Conservation (phyloP, 2,797 vertebrate species). For the Danionella dracula region DNA sequence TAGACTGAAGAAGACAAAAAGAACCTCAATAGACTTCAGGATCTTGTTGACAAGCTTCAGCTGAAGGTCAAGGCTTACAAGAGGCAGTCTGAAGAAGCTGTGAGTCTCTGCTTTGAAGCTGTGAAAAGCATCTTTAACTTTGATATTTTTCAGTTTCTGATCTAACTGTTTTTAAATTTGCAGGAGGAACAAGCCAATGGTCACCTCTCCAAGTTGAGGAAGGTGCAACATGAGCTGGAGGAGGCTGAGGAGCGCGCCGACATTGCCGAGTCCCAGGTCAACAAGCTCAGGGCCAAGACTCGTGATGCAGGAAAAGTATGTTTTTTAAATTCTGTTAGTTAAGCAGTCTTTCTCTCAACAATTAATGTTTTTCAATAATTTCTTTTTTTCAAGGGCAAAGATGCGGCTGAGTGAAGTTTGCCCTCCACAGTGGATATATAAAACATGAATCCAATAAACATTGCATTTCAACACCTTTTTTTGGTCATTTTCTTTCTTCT, state of each 20-base stretch:
- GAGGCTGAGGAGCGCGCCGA: slow-evolving; percentile 84
- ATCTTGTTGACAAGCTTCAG: slow-evolving; percentile 87
- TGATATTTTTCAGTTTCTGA: background rate
- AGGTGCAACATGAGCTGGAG: slow-evolving; percentile 85
- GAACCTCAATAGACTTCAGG: slow-evolving; percentile 80
- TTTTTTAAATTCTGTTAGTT: too few relatives aligned
- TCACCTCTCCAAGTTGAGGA: slow-evolving; percentile 81
- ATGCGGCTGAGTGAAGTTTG: background rate
- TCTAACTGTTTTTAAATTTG: too few relatives aligned
- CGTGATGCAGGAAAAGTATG: slow-evolving; percentile 78
- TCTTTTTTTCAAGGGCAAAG: background rate
- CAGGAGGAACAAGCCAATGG: slow-evolving; percentile 88
- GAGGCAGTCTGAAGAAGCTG: slow-evolving; percentile 82
- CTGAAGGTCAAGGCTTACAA: slow-evolving; percentile 88
- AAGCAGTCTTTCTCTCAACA: too few relatives aligned
- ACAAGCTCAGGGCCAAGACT: slow-evolving; percentile 84
- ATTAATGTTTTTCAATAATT: too few relatives aligned
- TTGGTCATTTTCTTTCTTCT: background rate
- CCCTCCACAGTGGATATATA: background rate
- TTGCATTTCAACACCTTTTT: background rate
- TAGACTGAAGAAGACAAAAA: slow-evolving; percentile 87
- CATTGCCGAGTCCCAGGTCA: slow-evolving; percentile 89
- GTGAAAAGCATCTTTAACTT: background rate
- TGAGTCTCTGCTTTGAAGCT: slow-evolving; percentile 67
- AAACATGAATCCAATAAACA: background rate